Conservation (phyloP, 1,140 invertebrate genomes). For the Drosophila kurseongensis region DNA sequence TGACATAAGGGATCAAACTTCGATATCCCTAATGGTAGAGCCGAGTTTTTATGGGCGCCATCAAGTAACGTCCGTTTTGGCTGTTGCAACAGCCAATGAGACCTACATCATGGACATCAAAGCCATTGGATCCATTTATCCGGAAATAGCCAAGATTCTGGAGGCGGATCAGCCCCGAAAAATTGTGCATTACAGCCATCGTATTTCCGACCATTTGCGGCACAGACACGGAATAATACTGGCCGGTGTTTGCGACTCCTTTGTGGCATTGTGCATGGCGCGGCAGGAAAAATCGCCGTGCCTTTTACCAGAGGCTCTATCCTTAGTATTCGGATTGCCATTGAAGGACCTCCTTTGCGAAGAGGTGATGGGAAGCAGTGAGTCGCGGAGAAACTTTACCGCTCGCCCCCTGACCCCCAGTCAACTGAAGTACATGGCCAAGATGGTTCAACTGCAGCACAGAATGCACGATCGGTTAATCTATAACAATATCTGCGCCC, state of each 20-base stretch:
- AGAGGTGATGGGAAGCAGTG: constrained; percentile 31
- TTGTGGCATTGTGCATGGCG: constrained; percentile 47
- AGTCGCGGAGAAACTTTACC: constrained; percentile 37
- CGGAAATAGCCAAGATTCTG: constrained; percentile 32
- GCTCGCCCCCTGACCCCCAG: constrained; percentile 31
- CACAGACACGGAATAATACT: constrained; percentile 35
- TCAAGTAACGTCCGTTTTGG: constrained; percentile 30
- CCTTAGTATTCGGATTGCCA: constrained; percentile 26
- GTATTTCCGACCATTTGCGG: constrained; percentile 41
- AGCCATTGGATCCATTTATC: constrained; percentile 44
- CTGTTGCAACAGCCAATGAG: constrained; percentile 47
- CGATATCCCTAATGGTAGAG: constrained; percentile 52
- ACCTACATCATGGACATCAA: constrained; percentile 55
- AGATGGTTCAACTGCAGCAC: constrained; percentile 46
- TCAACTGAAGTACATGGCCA: constrained; percentile 50
- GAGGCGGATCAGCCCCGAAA: constrained; percentile 43
- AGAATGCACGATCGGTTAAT: constrained; percentile 45
- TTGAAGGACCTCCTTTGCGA: constrained; percentile 35
- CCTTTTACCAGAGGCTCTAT: constrained; percentile 46
- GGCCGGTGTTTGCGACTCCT: constrained; percentile 52
- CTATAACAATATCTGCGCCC: constrained; percentile 28
- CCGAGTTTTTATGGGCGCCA: constrained; percentile 64
- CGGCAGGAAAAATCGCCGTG: constrained; percentile 15
- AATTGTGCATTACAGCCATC: constrained; percentile 62
- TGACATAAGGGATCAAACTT: constrained; percentile 47